These are phyloP conservation scores for Pterocles orientalis DNA, from an alignment of 2,113 vertebrate genomes.

Conservation along the genomic window DNA sequence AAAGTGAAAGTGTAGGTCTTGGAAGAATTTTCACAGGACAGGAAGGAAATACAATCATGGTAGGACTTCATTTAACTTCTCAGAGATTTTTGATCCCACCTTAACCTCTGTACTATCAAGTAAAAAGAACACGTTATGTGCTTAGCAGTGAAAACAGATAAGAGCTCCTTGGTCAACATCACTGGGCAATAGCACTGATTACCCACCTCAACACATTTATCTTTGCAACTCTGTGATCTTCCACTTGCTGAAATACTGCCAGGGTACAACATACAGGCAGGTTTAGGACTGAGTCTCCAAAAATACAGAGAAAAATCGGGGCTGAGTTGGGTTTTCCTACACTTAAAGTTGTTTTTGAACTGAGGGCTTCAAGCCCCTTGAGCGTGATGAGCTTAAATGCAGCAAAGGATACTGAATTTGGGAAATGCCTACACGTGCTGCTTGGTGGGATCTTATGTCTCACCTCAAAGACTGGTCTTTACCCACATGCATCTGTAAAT, in stretches of 20 bases:
- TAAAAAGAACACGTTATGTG: not conserved
- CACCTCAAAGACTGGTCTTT: not conserved
- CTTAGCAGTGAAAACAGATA: not conserved
- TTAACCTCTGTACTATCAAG: constrained; percentile 33
- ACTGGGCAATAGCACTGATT: not conserved
- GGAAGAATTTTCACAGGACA: constrained; percentile 17
- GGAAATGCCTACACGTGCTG: not conserved
- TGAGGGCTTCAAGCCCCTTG: not conserved
- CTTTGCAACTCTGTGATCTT: not conserved
- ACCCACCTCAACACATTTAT: not conserved
- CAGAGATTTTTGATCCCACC: not conserved
- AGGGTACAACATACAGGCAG: not conserved
- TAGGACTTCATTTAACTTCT: constrained; percentile 28
- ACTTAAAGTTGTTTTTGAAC: not conserved
- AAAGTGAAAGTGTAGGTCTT: constrained; percentile 37
- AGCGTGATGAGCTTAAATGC: not conserved
- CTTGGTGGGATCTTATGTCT: not conserved
- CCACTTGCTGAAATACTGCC: not conserved
- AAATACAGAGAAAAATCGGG: not conserved
- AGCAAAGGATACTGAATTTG: not conserved
- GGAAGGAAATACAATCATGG: constrained; percentile 59
- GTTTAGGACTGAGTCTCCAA: not conserved
- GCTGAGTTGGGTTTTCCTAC: not conserved
- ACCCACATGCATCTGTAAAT: not conserved
- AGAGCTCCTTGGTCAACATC: not conserved